These are phyloP conservation scores for Chionis minor DNA, from an alignment of 2,113 vertebrate species.

Conservation along the genomic window DNA sequence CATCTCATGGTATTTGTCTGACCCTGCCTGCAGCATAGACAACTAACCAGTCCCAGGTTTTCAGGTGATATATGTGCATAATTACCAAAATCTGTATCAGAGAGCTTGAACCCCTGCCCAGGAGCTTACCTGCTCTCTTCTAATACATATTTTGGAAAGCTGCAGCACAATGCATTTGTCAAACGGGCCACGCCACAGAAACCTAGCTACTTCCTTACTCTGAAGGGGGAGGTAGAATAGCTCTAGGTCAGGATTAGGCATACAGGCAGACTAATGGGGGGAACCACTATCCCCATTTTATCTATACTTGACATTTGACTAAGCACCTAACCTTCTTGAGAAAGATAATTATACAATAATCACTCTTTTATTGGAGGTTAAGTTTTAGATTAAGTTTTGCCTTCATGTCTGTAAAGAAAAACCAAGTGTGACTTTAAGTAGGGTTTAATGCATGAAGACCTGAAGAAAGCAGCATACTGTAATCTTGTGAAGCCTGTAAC, in stretches of 20 bases:
- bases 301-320: background rate
- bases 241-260: background rate
- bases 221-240: background rate
- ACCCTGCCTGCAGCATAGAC: background rate
- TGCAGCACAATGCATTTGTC: background rate
- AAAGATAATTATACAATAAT: background rate
- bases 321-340: background rate
- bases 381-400: background rate
- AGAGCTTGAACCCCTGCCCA: background rate
- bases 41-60: background rate
- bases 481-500: background rate
- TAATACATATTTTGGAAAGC: background rate
- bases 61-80: rapidly evolving
- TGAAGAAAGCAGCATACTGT: background rate
- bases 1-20: background rate
- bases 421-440: background rate
- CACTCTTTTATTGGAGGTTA: background rate
- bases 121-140: background rate
- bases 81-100: background rate
- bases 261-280: background rate
- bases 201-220: background rate
- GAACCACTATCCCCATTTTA: background rate
- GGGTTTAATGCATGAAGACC: background rate
- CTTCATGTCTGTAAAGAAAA: background rate
- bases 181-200: background rate